Conservation (phyloP, 2,888 invertebrate species). For the Plebejus argus region DNA sequence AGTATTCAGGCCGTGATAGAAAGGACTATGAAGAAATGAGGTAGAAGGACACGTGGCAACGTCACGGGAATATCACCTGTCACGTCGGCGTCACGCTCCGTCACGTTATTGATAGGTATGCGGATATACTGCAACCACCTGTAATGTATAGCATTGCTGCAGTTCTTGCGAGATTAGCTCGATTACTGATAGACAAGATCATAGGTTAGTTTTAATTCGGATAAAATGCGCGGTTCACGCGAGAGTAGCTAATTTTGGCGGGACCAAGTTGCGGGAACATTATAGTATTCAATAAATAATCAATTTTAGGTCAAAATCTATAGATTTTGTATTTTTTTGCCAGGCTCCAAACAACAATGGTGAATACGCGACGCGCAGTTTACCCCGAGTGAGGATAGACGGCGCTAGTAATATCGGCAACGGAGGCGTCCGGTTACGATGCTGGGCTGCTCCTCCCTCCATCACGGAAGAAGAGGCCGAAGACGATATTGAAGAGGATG, state of each 20-base stretch:
- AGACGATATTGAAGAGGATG: constrained; percentile 81
- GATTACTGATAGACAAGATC: too few relatives aligned
- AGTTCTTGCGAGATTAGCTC: not conserved
- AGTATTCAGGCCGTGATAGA: constrained; percentile 52
- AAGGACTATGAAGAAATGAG: constrained; percentile 45
- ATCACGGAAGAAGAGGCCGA: constrained; percentile 85
- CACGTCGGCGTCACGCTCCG: constrained; percentile 9
- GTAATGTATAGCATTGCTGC: not conserved
- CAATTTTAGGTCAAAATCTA: not conserved
- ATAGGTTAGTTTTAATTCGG: too few relatives aligned
- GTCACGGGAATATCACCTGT: constrained; percentile 9
- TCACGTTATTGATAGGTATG: constrained; percentile 8
- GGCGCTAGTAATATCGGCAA: constrained; percentile 82
- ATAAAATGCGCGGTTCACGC: too few relatives aligned
- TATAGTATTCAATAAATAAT: too few relatives aligned
- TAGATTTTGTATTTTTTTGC: constrained; percentile 39
- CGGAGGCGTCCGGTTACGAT: constrained; percentile 83
- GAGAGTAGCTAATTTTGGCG: too few relatives aligned
- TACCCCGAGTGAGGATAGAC: constrained; percentile 86
- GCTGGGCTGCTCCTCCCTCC: constrained; percentile 84
- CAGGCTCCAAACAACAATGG: constrained; percentile 68
- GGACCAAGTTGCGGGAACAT: too few relatives aligned
- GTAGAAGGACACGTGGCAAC: constrained; percentile 51
- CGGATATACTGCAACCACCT: not conserved
- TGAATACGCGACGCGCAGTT: constrained; percentile 68